phyloP scores from a whole-genome alignment of 2,113 vertebrate genomes.

The Microcebus ravelobensis region DNA sequence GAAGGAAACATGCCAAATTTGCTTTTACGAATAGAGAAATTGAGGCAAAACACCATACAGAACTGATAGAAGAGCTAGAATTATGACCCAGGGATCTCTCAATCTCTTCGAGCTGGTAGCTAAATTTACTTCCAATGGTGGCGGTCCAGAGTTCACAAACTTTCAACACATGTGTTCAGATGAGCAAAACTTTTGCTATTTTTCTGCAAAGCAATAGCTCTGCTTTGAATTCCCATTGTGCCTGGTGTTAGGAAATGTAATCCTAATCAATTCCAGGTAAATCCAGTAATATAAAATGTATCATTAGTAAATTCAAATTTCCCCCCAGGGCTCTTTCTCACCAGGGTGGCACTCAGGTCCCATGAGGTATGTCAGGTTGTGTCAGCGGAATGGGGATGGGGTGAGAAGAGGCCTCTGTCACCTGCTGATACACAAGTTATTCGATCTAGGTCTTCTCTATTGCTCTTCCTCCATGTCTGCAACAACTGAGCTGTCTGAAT shows the following conservation, averaged over 20 bases:
- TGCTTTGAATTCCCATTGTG: background rate
- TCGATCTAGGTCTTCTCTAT: background rate
- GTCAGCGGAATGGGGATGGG: too few relatives aligned
- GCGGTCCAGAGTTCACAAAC: background rate
- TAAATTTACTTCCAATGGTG: background rate
- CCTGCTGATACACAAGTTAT: background rate
- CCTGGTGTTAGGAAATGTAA: background rate
- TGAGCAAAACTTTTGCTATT: background rate
- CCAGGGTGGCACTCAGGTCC: background rate
- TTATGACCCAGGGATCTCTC: background rate
- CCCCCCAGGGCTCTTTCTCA: background rate
- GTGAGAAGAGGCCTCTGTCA: background rate
- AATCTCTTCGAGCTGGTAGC: background rate
- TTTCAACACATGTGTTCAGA: background rate
- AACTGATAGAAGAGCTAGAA: background rate
- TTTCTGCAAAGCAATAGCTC: background rate
- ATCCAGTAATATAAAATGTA: background rate
- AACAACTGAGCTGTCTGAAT: background rate
- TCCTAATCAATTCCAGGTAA: background rate
- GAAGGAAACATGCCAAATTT: background rate
- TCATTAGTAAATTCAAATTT: background rate
- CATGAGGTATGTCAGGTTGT: background rate
- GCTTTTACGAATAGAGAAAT: slow-evolving; percentile 55
- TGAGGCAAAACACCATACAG: slow-evolving; percentile 43
- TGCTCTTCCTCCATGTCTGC: background rate